Percentiles rank a stretch among this genome's conserved stretches.
These are phyloP conservation scores for Hippocampus zosterae DNA, from an alignment of 2,113 vertebrate genomes.

Conservation along the genomic window DNA sequence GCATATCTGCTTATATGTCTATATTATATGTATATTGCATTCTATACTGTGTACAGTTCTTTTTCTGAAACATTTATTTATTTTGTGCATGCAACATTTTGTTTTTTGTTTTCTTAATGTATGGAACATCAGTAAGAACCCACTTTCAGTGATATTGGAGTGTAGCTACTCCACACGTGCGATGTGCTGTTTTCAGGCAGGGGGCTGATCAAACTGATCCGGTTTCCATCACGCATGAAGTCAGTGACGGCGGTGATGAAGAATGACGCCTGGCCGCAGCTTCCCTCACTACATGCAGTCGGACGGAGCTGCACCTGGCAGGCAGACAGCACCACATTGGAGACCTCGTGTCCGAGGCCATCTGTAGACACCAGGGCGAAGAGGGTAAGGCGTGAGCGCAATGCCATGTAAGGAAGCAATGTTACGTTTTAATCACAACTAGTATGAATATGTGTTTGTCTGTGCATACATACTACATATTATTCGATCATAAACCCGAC, in stretches of 20 bases:
- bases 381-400: constrained; percentile 3
- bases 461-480: too few species aligned
- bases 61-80: too few species aligned
- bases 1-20: too few species aligned
- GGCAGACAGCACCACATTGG: constrained; percentile 68
- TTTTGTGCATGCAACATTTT: too few species aligned
- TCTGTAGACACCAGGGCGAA: constrained; percentile 57
- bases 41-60: too few species aligned
- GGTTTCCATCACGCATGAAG: constrained; percentile 68
- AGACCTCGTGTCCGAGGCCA: constrained; percentile 37
- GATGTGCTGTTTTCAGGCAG: constrained; percentile 27
- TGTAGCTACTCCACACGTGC: constrained; percentile 70
- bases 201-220: constrained; percentile 52
- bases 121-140: constrained; percentile 3
- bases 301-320: constrained; percentile 70
- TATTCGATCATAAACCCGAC: background rate
- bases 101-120: background rate
- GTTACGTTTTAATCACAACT: background rate
- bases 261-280: constrained; percentile 63
- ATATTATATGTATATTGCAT: too few species aligned
- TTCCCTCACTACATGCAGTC: constrained; percentile 45
- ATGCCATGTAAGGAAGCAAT: background rate
- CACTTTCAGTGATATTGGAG: constrained; percentile 66
- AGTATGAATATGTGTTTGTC: too few species aligned
- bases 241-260: constrained; percentile 73